Base-by-base conservation (phyloP, 2,888 invertebrate genomes). In the Lepas anatifera region DNA sequence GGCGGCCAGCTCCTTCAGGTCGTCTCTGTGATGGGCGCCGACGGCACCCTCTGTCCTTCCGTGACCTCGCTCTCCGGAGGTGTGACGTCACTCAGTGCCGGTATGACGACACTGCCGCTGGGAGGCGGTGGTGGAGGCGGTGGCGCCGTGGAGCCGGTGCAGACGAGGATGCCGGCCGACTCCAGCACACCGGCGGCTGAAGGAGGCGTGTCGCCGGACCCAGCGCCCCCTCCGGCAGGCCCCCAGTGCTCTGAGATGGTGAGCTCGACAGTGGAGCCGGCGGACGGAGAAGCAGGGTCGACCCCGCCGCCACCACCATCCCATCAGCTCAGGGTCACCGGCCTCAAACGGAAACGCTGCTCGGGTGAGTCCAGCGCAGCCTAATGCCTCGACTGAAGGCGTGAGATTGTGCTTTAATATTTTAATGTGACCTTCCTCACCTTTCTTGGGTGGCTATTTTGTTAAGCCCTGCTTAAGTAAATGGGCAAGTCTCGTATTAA, bases 1-100 rank as follows among this genome's bases (percentile, higher is more conserved):
- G 71, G 37, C 52, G 46, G 86, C 3, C 87, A 87, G 4, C 86
- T 89, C 83, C 82, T 89, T 76, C 89, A 89, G 78, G 88, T 89
- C 1, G 79, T 89, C 68, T 89, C 90, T 71, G 86, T 90, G 1
- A 89, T 58, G 22, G 8, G 32, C 35, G 16, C 27, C 52, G 11
- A n/a, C 52, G 11, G 52, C 29, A 29, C 25, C 52, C 25, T 7
- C n/a, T n/a, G n/a, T n/a, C n/a, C n/a, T n/a, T n/a, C n/a, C n/a
- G n/a, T n/a, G n/a, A n/a, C n/a, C n/a, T n/a, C n/a, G n/a, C n/a
- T n/a, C n/a, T n/a, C n/a, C n/a, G n/a, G n/a, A n/a, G n/a, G n/a
- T n/a, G n/a, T n/a, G n/a, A n/a, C n/a, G n/a, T n/a, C n/a, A n/a
- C n/a, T n/a, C n/a, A n/a, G n/a, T n/a, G n/a, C n/a, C n/a, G n/a